These are phyloP conservation scores for Oryzias sinensis DNA, from an alignment of 2,797 vertebrate species.

Conservation along the genomic window DNA sequence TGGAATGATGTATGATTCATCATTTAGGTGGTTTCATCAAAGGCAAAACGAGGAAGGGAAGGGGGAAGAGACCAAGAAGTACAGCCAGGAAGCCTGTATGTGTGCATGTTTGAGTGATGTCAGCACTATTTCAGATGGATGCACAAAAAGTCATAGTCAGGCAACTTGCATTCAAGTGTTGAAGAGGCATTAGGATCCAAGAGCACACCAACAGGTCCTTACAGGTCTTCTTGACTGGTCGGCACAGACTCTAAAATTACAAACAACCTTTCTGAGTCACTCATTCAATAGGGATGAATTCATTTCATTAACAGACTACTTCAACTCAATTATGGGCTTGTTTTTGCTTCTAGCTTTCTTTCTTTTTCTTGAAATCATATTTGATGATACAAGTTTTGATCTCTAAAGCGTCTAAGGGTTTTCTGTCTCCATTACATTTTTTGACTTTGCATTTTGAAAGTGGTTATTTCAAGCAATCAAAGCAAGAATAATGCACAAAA, in stretches of 20 bases:
- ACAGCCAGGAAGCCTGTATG: neutral
- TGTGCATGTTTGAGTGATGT: constrained; percentile 31
- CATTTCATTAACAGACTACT: constrained; percentile 39
- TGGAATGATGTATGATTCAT: constrained; percentile 48
- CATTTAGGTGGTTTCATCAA: constrained; percentile 54
- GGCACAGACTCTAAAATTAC: constrained; percentile 25
- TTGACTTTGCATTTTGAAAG: too few species aligned
- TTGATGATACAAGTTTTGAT: too few species aligned
- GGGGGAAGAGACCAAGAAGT: constrained; percentile 14
- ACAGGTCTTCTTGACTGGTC: constrained; percentile 26
- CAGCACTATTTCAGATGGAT: constrained; percentile 39
- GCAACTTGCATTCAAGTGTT: constrained; percentile 41
- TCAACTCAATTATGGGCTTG: constrained; percentile 28
- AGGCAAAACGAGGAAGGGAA: constrained; percentile 30
- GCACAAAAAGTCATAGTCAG: constrained; percentile 42
- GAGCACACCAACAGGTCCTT: constrained; percentile 31
- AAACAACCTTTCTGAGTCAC: constrained; percentile 29
- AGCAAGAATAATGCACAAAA: too few species aligned
- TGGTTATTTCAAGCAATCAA: too few species aligned
- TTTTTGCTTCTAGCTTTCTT: constrained; percentile 8
- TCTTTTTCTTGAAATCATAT: too few species aligned
- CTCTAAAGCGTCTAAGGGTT: too few species aligned
- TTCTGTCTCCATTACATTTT: too few species aligned
- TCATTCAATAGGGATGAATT: constrained; percentile 29
- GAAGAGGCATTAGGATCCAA: constrained; percentile 34